Conservation (phyloP, 2,113 vertebrate genomes). For the Oryzias melastigma region DNA sequence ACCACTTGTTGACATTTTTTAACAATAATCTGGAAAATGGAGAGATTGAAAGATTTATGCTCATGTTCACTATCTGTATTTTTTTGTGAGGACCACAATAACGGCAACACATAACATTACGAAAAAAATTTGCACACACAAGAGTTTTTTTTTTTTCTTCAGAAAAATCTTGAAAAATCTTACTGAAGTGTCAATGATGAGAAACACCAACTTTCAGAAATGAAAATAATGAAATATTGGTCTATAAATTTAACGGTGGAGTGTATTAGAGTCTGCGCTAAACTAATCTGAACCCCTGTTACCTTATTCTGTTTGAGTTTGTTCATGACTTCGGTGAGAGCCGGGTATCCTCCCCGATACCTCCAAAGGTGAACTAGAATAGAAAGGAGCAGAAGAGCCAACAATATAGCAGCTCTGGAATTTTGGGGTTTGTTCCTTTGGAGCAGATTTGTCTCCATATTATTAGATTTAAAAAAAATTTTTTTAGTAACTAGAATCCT, state of each 20-base stretch:
- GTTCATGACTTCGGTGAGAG: slow-evolving; percentile 96
- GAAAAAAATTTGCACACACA: no score
- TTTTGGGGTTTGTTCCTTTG: background rate
- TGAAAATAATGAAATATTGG: slow-evolving; percentile 7
- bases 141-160: no score
- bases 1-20: no score
- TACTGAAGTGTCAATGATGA: no score
- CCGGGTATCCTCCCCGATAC: slow-evolving; percentile 97
- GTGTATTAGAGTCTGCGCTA: slow-evolving; percentile 15
- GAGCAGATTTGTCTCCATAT: slow-evolving; percentile 1
- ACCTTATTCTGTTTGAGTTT: slow-evolving; percentile 95
- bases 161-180: no score
- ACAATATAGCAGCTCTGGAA: slow-evolving; percentile 40
- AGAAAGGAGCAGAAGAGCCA: slow-evolving; percentile 60
- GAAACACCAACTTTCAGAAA: background rate
- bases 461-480: background rate
- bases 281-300: slow-evolving; percentile 40
- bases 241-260: slow-evolving; percentile 3
- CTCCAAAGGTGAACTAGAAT: slow-evolving; percentile 96
- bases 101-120: no score
- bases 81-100: no score
- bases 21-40: no score
- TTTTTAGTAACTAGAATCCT: background rate
- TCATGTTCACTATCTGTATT: no score
- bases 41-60: no score